A percentile compares a stretch with the other conserved stretches of the same genome.
phyloP scores from a whole-genome alignment of 2,888 invertebrate species.

The Sclerodermus sp. region DNA sequence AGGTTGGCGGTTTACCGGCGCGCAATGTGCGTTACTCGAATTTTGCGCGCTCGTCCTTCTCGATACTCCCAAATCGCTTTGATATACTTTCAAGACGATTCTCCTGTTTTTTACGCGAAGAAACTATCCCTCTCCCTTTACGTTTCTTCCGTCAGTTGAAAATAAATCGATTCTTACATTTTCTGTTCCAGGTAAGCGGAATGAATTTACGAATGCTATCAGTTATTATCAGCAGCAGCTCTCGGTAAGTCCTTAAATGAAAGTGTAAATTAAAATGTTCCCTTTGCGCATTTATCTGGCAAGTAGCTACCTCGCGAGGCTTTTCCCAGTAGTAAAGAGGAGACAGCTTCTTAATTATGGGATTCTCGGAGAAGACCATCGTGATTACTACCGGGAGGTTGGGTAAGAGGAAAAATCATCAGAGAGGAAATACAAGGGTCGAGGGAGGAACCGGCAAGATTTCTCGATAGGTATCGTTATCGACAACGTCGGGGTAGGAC shows the following conservation, averaged over 20 bases:
- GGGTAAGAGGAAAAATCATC: not conserved
- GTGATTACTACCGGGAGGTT: not conserved
- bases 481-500: slow-evolving; percentile 10
- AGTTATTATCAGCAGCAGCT: too few relatives aligned
- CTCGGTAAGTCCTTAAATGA: slow-evolving; percentile 35
- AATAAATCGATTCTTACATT: slow-evolving; percentile 26
- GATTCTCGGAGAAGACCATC: slow-evolving; percentile 3
- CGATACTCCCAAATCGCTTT: too few relatives aligned
- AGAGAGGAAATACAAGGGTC: not conserved
- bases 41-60: too few relatives aligned
- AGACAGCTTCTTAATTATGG: slow-evolving; percentile 8
- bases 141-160: slow-evolving; percentile 16
- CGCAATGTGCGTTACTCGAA: too few relatives aligned
- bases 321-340: not conserved
- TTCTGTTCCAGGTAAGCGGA: slow-evolving; percentile 41
- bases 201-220: slow-evolving; percentile 7
- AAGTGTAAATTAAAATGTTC: slow-evolving; percentile 17
- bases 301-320: not conserved
- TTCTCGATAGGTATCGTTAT: slow-evolving; percentile 10
- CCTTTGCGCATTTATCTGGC: not conserved
- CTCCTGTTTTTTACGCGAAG: too few relatives aligned
- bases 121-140: too few relatives aligned
- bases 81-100: too few relatives aligned
- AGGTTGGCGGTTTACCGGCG: too few relatives aligned
- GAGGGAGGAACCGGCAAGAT: slow-evolving; percentile 3